Percentiles rank a stretch among this genome's conserved stretches.
Evolutionary conservation across 2,113 vertebrate genomes (phyloP).

Genomic region (Empidonax traillii): DNA sequence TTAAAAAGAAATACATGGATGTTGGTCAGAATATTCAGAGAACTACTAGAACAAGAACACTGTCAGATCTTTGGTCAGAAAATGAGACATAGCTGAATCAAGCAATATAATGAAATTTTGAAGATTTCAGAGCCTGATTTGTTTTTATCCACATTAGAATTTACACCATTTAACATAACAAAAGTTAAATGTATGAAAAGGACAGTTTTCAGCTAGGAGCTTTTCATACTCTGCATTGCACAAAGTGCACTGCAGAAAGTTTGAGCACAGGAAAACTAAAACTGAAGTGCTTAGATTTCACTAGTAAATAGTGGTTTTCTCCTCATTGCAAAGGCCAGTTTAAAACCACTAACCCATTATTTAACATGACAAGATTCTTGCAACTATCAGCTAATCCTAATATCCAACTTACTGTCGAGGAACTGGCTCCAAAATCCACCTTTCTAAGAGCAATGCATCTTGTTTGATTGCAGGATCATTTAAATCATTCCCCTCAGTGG

Average conservation of each 20-base stretch:
- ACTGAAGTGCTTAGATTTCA: not conserved
- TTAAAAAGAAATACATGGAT: not conserved
- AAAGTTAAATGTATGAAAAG: not conserved
- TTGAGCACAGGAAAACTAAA: not conserved
- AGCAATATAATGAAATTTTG: not conserved
- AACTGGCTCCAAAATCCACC: constrained; percentile 94
- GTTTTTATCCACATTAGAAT: not conserved
- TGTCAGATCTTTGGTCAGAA: not conserved
- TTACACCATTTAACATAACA: not conserved
- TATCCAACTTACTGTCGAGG: constrained; percentile 88
- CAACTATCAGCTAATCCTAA: not conserved
- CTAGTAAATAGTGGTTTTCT: not conserved
- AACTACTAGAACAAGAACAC: not conserved
- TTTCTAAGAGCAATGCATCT: constrained; percentile 92
- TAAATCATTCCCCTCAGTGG: constrained; percentile 85
- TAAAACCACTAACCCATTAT: not conserved
- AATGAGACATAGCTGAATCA: not conserved
- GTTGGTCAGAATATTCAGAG: not conserved
- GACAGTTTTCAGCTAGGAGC: not conserved
- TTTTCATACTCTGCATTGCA: not conserved
- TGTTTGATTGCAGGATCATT: constrained; percentile 96
- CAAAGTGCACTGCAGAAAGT: not conserved
- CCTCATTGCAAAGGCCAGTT: not conserved
- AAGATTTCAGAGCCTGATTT: not conserved
- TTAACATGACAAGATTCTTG: not conserved